These are phyloP conservation scores for Agriopis leucophaearia DNA, from an alignment of 2,888 invertebrate genomes.

Conservation along the genomic window DNA sequence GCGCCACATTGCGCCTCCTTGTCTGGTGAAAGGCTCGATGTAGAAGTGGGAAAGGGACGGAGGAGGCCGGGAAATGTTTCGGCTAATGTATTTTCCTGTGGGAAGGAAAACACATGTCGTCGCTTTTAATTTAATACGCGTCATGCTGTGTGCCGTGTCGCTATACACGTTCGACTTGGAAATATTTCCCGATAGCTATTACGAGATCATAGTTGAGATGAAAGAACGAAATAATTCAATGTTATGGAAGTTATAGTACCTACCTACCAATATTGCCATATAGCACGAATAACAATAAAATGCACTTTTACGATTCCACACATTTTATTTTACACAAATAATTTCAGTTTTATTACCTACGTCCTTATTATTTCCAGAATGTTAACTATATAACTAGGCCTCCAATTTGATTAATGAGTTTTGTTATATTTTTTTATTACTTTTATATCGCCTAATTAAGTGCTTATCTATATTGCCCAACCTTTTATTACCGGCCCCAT, in stretches of 20 bases:
- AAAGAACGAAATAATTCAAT: conserved; percentile 35
- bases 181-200: conserved; percentile 47
- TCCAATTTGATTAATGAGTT: conserved; percentile 19
- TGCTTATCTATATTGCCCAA: conserved; percentile 23
- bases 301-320: conserved; percentile 16
- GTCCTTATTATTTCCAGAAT: conserved; percentile 26
- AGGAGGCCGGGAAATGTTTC: conserved; percentile 76
- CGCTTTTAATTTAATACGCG: conserved; percentile 86
- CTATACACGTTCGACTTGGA: conserved; percentile 52
- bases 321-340: conserved; percentile 21
- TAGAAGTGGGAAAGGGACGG: conserved; percentile 61
- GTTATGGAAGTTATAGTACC: conserved; percentile 16
- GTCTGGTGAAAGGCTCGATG: conserved; percentile 47
- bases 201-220: conserved; percentile 39
- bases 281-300: conserved; percentile 4
- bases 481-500: conserved; percentile 27
- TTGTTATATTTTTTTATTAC: conserved; percentile 25
- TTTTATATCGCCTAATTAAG: conserved; percentile 21
- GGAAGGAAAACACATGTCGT: conserved; percentile 86
- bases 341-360: conserved; percentile 14
- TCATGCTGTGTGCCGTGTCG: conserved; percentile 81
- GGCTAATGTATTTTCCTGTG: conserved; percentile 86
- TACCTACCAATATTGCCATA: conserved; percentile 9
- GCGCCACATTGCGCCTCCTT: conserved; percentile 68
- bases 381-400: conserved; percentile 13